Percentiles rank a stretch among this genome's conserved stretches.
Conservation (phyloP, 2,113 vertebrate species). For the Eulacestoma nigropectus region DNA sequence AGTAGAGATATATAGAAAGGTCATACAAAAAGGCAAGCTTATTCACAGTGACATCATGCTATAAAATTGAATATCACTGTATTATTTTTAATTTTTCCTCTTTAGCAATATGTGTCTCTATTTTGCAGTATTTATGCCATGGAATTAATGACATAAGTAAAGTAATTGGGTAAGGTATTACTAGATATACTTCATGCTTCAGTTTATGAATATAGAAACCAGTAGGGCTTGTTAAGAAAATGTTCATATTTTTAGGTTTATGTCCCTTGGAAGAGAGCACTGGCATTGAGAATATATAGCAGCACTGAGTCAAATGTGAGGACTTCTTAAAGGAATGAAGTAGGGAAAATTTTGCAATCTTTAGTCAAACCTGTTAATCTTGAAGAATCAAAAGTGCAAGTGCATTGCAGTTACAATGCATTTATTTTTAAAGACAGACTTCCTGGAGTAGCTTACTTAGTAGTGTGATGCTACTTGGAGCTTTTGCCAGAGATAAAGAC, state of each 20-base stretch:
- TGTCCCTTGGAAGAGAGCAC: not conserved
- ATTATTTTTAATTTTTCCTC: not conserved
- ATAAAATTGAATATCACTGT: not conserved
- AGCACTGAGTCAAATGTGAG: not conserved
- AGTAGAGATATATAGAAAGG: not conserved
- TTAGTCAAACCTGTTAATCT: not conserved
- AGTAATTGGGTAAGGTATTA: not conserved
- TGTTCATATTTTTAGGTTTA: not conserved
- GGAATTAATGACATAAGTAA: not conserved
- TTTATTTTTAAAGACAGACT: not conserved
- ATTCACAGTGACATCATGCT: not conserved
- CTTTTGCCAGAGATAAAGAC: not conserved
- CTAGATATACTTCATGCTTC: not conserved
- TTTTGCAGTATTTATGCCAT: not conserved
- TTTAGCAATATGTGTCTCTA: not conserved
- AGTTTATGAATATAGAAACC: not conserved
- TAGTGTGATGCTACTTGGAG: not conserved
- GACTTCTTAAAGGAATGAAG: not conserved
- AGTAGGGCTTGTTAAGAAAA: not conserved
- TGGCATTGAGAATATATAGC: not conserved
- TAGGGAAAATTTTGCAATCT: not conserved
- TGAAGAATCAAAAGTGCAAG: not conserved
- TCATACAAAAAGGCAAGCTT: not conserved
- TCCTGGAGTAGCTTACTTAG: not conserved
- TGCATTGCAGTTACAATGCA: not conserved